Percentiles rank a stretch among this genome's conserved stretches.
These are phyloP conservation scores for Carassius carassius DNA, from an alignment of 2,113 vertebrate genomes.

Conservation along the genomic window DNA sequence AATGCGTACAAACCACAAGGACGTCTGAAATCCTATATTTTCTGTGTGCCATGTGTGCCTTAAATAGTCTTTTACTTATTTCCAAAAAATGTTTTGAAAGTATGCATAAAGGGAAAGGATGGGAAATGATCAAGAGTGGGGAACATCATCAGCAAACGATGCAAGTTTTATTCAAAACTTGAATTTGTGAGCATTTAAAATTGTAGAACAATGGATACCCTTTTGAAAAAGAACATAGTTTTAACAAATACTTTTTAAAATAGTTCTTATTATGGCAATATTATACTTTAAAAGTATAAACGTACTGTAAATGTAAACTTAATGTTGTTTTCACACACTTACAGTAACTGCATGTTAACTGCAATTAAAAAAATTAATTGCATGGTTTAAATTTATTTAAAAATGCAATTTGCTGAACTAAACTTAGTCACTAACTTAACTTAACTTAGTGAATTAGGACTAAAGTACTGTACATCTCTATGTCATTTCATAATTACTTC, in stretches of 20 bases:
- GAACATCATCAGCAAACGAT: not conserved
- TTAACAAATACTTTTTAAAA: not conserved
- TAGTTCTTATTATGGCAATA: not conserved
- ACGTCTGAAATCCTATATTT: constrained; percentile 1
- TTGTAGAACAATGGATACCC: too few species aligned
- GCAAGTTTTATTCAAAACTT: not conserved
- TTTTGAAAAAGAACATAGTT: not conserved
- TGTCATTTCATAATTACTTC: not conserved
- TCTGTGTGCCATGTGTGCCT: not conserved
- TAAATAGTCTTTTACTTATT: not conserved
- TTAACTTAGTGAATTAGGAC: not conserved
- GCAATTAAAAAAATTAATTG: not conserved
- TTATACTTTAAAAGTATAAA: not conserved
- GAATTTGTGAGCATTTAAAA: not conserved
- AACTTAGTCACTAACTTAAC: too few species aligned
- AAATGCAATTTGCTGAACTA: not conserved
- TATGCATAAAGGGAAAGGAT: too few species aligned
- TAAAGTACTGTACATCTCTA: not conserved
- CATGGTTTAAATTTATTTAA: too few species aligned
- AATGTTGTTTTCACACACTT: not conserved
- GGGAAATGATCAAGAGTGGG: not conserved
- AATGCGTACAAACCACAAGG: not conserved
- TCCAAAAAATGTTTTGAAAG: not conserved
- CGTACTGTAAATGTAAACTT: not conserved
- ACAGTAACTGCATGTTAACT: not conserved